phyloP scores from a whole-genome alignment of 2,888 invertebrate species.

The Pammene fasciana region DNA sequence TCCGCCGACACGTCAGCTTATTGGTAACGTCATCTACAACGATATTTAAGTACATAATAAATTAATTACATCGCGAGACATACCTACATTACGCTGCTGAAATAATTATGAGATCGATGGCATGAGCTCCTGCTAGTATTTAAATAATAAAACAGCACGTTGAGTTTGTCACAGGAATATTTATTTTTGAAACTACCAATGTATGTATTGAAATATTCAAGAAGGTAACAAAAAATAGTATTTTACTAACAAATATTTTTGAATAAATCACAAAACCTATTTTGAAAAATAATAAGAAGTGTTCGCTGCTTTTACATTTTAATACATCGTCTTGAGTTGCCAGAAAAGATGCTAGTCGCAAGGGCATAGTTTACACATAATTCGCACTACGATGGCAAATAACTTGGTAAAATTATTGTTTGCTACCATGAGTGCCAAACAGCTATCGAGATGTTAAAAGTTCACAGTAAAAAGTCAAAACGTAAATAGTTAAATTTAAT shows the following conservation, averaged over 20 bases:
- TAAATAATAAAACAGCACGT: conserved; percentile 30
- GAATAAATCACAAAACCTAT: background rate
- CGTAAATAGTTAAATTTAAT: background rate
- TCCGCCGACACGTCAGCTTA: conserved; percentile 61
- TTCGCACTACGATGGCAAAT: conserved; percentile 57
- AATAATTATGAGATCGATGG: conserved; percentile 37
- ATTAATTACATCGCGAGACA: conserved; percentile 56
- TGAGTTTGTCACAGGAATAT: conserved; percentile 15
- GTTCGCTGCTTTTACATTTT: conserved; percentile 42
- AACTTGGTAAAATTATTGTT: conserved; percentile 55
- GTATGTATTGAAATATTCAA: conserved; percentile 5
- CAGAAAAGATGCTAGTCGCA: conserved; percentile 54
- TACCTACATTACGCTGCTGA: conserved; percentile 40
- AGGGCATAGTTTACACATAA: conserved; percentile 65
- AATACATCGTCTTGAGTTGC: conserved; percentile 46
- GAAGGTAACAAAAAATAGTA: background rate
- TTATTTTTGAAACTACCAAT: conserved; percentile 18
- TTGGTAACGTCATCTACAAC: conserved; percentile 66
- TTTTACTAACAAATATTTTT: background rate
- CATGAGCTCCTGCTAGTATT: conserved; percentile 18
- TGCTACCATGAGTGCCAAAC: conserved; percentile 50
- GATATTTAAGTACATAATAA: conserved; percentile 63
- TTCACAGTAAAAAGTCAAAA: background rate
- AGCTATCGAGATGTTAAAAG: conserved; percentile 45
- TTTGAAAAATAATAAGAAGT: background rate